Percentiles rank a stretch among this genome's conserved stretches.
Conservation (phyloP, 2,113 vertebrate species). For the Notarius quadriscutis region DNA sequence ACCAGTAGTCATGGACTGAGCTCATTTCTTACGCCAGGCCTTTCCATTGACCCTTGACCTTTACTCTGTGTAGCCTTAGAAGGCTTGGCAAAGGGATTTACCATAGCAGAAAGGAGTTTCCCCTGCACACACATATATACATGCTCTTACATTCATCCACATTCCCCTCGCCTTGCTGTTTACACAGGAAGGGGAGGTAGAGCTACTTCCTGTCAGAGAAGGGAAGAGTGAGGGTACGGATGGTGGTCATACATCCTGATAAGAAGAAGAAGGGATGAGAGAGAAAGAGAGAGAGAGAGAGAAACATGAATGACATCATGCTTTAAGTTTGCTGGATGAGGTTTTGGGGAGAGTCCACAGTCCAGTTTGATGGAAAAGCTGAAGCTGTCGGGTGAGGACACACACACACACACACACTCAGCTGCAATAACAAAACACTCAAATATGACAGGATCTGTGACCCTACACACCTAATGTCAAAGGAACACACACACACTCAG, state of each 20-base stretch:
- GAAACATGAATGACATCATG: constrained; percentile 58
- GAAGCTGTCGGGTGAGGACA: constrained; percentile 37
- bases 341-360: constrained; percentile 42
- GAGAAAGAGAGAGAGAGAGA: constrained; percentile 22
- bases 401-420: constrained; percentile 8
- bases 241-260: constrained; percentile 54
- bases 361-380: constrained; percentile 48
- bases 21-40: constrained; percentile 28
- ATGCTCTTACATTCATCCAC: constrained; percentile 26
- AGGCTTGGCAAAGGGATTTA: constrained; percentile 16
- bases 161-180: constrained; percentile 34
- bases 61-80: constrained; percentile 18
- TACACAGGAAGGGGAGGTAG: constrained; percentile 67
- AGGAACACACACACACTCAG: constrained; percentile 31
- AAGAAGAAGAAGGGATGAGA: constrained; percentile 46
- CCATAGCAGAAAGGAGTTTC: constrained; percentile 38
- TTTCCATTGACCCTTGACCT: constrained; percentile 49
- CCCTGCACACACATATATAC: constrained; percentile 33
- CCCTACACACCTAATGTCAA: constrained; percentile 38
- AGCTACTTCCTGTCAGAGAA: constrained; percentile 68
- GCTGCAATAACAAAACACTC: constrained; percentile 56
- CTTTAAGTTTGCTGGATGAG: constrained; percentile 40
- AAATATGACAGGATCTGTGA: constrained; percentile 33
- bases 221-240: constrained; percentile 68
- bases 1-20: constrained; percentile 39